A percentile compares a stretch with the other conserved stretches of the same genome.
phyloP scores from a whole-genome alignment of 1,140 invertebrate species.

The Musca vetustissima region DNA sequence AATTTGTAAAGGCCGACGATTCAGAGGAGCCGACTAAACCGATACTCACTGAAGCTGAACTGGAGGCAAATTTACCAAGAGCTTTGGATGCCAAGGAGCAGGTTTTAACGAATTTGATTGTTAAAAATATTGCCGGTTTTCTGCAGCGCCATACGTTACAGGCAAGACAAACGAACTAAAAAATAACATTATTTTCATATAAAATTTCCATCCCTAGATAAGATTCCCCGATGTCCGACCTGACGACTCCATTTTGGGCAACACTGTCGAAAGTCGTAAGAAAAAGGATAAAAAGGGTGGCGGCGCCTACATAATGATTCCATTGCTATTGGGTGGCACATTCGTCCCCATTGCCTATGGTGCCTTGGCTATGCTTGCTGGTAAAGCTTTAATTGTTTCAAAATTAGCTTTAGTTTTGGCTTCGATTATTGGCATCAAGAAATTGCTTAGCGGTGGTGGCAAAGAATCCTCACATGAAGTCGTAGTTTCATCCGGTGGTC shows the following conservation, averaged over 20 bases:
- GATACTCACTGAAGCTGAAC: slow-evolving; percentile 58
- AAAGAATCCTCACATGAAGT: slow-evolving; percentile 69
- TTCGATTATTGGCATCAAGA: slow-evolving; percentile 81
- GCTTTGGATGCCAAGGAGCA: slow-evolving; percentile 70
- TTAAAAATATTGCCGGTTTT: slow-evolving; percentile 72
- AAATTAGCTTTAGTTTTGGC: slow-evolving; percentile 79
- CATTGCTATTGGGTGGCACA: slow-evolving; percentile 75
- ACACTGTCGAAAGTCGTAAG: slow-evolving; percentile 43
- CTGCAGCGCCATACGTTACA: slow-evolving; percentile 76
- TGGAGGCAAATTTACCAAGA: slow-evolving; percentile 70
- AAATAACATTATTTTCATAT: neutral
- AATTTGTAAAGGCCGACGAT: slow-evolving; percentile 64
- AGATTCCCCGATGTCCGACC: slow-evolving; percentile 42
- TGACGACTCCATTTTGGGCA: slow-evolving; percentile 26
- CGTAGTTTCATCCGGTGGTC: slow-evolving; percentile 68
- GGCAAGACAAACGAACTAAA: slow-evolving; percentile 54
- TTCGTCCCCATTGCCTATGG: slow-evolving; percentile 77
- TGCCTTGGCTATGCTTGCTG: slow-evolving; percentile 75
- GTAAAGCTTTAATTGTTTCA: slow-evolving; percentile 80
- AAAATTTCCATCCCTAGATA: slow-evolving; percentile 31
- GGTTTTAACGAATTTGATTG: slow-evolving; percentile 71
- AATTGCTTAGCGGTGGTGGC: slow-evolving; percentile 67
- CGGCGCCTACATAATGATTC: slow-evolving; percentile 72
- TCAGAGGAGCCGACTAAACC: slow-evolving; percentile 26
- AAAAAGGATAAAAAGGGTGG: slow-evolving; percentile 64